Conservation (phyloP, 1,140 invertebrate genomes). For the Araneus ventricosus region DNA sequence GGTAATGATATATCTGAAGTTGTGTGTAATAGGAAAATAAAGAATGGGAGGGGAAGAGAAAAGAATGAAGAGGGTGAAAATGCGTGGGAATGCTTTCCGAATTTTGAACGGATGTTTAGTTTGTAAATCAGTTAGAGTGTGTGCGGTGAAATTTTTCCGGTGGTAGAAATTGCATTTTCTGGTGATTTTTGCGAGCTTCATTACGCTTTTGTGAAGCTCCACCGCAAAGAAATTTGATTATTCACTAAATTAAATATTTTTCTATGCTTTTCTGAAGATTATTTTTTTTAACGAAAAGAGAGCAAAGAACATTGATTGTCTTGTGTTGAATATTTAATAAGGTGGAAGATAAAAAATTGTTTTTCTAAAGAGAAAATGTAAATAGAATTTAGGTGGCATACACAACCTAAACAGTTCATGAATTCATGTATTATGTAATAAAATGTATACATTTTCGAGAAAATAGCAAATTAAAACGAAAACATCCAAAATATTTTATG, state of each 20-base stretch:
- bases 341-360: too few species aligned
- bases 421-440: too few species aligned
- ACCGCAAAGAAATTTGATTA: background rate
- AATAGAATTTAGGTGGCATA: too few species aligned
- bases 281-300: background rate
- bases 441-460: too few species aligned
- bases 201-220: background rate
- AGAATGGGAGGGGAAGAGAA: background rate
- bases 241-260: slow-evolving; percentile 14
- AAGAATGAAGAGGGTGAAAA: background rate
- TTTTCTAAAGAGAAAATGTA: too few species aligned
- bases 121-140: background rate
- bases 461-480: too few species aligned
- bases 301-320: background rate
- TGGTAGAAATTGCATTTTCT: background rate
- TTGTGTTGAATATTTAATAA: too few species aligned
- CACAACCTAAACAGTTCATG: too few species aligned
- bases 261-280: background rate
- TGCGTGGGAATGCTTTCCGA: background rate
- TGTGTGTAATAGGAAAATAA: background rate
- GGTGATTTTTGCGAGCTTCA: background rate
- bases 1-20: background rate
- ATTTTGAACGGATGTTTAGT: background rate
- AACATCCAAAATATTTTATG: too few species aligned
- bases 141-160: background rate